Evolutionary conservation across 2,113 vertebrate genomes (phyloP), one percentile per base, ranked within the genome.

Genomic region (Paraplagusia blochii): DNA sequence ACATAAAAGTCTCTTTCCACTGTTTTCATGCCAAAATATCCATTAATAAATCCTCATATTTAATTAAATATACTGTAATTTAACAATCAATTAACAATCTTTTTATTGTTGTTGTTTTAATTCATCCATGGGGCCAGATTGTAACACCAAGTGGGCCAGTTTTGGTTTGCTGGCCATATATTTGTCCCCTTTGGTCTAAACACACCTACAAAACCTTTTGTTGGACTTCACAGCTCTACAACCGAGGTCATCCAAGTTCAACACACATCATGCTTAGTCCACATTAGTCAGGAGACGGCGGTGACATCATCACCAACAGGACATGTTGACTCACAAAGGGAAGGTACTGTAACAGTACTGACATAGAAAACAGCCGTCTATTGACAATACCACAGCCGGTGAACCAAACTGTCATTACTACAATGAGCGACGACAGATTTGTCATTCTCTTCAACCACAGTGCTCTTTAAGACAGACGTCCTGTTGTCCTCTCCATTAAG

Each of bases 271-370:
- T 22, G n/a, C 60, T 29, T 52, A 44, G 72, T 70, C 59, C 66
- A 66, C 67, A 72, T 35, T 3, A 16, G 34, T 44, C 50, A 51
- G 58, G 52, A 72, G 39, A 62, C 46, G 60, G n/a, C 36, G 53
- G 58, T 58, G 63, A 75, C 61, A 46, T 57, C 63, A 65, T 53
- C 39, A 18, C 11, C 18, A 50, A 51, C 47, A 58, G 49, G 38
- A 72, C 35, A 15, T 35, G 60, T 45, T 63, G 61, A 79, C 50
- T 74, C 66, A 58, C 51, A 11, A 35, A 55, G 39, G 2, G n/a
- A 15, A 17, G 19, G 4, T n/a, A 18, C 14, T 3, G 29, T 51
- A 36, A 35, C 13, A 17, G 42, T 3, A 47, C 36, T 22, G 40
- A 17, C 2, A 53, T 19, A 34, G 44, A 0, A 7, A 47, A 36